Conservation (phyloP, 2,113 vertebrate genomes). For the Pampusana beccarii region DNA sequence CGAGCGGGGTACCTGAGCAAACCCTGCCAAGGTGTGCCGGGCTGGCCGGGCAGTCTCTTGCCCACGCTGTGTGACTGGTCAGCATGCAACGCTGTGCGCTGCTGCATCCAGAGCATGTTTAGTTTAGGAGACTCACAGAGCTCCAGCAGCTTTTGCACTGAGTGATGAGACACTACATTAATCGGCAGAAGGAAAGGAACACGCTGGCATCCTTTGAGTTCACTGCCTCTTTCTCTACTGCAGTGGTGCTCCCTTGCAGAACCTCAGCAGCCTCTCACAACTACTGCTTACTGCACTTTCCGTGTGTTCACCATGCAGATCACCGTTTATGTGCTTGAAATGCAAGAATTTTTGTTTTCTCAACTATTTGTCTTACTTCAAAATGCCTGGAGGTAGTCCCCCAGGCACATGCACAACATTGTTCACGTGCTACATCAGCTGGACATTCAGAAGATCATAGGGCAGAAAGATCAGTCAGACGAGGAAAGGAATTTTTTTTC, state of each 20-base stretch:
- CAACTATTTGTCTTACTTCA: neutral
- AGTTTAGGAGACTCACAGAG: neutral
- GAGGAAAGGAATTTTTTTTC: neutral
- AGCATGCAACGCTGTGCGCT: fast-evolving
- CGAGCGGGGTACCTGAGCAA: neutral
- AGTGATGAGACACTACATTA: neutral
- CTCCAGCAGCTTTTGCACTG: neutral
- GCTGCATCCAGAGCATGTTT: neutral
- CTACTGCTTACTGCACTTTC: neutral
- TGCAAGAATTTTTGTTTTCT: neutral
- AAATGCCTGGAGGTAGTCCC: neutral
- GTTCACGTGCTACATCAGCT: neutral
- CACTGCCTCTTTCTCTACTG: neutral
- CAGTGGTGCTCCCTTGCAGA: neutral
- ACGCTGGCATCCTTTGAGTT: neutral
- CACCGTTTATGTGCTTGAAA: neutral
- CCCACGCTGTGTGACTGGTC: fast-evolving
- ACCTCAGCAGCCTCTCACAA: neutral
- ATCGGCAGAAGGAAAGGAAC: neutral
- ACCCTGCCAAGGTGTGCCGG: neutral
- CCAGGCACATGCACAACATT: neutral
- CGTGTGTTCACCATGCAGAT: neutral
- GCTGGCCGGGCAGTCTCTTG: neutral
- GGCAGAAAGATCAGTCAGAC: neutral
- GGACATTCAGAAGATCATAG: neutral